Evolutionary conservation across 2,888 invertebrate genomes (phyloP).

Genomic region (Drosophila tanythrix): DNA sequence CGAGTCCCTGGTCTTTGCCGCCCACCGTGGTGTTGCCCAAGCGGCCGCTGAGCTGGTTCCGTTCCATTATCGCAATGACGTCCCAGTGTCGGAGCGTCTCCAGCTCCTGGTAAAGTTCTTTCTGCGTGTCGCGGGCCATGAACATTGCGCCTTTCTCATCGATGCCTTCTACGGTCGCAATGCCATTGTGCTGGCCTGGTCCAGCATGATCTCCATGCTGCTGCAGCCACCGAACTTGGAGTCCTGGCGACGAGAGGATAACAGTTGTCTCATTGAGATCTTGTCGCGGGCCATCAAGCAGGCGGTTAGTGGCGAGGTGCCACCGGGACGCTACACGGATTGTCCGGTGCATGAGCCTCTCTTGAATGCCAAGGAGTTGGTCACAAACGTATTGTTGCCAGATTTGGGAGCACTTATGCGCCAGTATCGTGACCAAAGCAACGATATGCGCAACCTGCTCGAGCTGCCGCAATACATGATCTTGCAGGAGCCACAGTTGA

Average conservation of each 20-base stretch:
- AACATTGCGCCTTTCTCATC: slow-evolving; percentile 62
- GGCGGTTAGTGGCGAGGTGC: slow-evolving; percentile 57
- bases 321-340: slow-evolving; percentile 55
- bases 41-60: slow-evolving; percentile 48
- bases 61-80: background rate
- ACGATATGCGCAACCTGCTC: slow-evolving; percentile 42
- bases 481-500: background rate
- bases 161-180: slow-evolving; percentile 46
- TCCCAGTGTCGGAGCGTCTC: slow-evolving; percentile 17
- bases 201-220: slow-evolving; percentile 51
- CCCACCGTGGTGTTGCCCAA: slow-evolving; percentile 60
- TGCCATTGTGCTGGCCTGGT: slow-evolving; percentile 47
- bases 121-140: slow-evolving; percentile 21
- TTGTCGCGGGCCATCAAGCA: slow-evolving; percentile 47
- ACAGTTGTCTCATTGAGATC: slow-evolving; percentile 55
- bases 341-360: slow-evolving; percentile 23
- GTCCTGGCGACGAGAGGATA: background rate
- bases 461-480: slow-evolving; percentile 46
- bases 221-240: slow-evolving; percentile 8
- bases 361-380: slow-evolving; percentile 3
- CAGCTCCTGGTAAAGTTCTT: slow-evolving; percentile 39
- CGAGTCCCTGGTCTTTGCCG: slow-evolving; percentile 51
- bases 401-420: slow-evolving; percentile 26
- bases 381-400: slow-evolving; percentile 24
- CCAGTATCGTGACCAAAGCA: background rate